These are phyloP conservation scores for Polydrusus pterygomalis DNA, from an alignment of 2,888 invertebrate species.

Conservation along the genomic window DNA sequence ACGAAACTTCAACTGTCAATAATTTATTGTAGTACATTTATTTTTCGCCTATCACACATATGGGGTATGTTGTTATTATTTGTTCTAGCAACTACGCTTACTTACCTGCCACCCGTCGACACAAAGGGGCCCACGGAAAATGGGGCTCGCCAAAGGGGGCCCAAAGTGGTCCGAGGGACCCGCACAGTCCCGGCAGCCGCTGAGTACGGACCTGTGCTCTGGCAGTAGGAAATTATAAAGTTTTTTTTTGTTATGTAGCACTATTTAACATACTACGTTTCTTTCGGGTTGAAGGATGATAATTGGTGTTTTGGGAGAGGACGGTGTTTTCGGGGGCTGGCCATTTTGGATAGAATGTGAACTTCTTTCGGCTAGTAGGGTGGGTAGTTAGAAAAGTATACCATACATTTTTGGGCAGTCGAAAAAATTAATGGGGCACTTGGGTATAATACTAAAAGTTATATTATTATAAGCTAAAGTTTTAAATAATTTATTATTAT, in stretches of 20 bases:
- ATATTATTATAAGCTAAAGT: too few relatives aligned
- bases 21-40: neutral
- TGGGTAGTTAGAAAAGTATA: too few relatives aligned
- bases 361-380: too few relatives aligned
- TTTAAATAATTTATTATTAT: too few relatives aligned
- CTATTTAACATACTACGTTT: conserved; percentile 15
- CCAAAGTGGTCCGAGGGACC: conserved; percentile 3
- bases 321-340: neutral
- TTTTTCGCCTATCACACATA: conserved; percentile 69
- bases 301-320: conserved; percentile 19
- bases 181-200: conserved; percentile 24
- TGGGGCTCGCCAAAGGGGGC: conserved; percentile 38
- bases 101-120: conserved; percentile 12
- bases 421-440: too few relatives aligned
- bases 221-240: conserved; percentile 44
- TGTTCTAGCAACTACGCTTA: conserved; percentile 67
- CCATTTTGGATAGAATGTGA: neutral
- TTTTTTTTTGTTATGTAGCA: conserved; percentile 33
- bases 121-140: conserved; percentile 28
- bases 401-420: too few relatives aligned
- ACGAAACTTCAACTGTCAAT: conserved; percentile 9
- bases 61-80: conserved; percentile 70
- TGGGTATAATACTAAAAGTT: too few relatives aligned
- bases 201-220: conserved; percentile 53
- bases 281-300: neutral